Evolutionary conservation across 35 echinoderm and acorn worm species (phyloP).

Genomic region (Apostichopus parvimensis): DNA sequence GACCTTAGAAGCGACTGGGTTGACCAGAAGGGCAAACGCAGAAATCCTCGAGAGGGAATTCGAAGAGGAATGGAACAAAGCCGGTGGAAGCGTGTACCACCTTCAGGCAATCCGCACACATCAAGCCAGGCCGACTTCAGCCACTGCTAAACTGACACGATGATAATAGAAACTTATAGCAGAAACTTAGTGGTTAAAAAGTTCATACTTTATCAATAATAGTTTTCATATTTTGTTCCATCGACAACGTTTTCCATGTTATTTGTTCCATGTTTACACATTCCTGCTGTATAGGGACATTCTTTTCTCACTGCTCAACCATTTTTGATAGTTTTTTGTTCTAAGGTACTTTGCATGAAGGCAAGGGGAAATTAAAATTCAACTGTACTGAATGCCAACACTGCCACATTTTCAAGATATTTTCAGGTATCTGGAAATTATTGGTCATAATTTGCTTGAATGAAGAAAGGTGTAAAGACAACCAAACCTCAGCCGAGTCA

Average conservation of each 20-base stretch:
- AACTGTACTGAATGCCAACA: too few species aligned
- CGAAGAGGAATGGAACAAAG: conserved; percentile 77
- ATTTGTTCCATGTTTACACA: neutral
- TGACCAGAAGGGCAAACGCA: conserved; percentile 71
- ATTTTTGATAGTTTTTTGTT: too few species aligned
- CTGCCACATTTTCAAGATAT: too few species aligned
- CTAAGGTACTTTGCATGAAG: too few species aligned
- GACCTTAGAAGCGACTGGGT: conserved; percentile 77
- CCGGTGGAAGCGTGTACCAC: conserved; percentile 63
- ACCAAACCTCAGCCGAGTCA: too few species aligned
- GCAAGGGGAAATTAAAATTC: too few species aligned
- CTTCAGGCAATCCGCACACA: conserved; percentile 69
- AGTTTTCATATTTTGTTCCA: too few species aligned
- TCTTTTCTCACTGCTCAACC: too few species aligned
- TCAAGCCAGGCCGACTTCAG: conserved; percentile 82
- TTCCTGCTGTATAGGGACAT: neutral
- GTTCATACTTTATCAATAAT: too few species aligned
- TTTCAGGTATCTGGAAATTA: too few species aligned
- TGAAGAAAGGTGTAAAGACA: too few species aligned
- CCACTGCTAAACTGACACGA: conserved; percentile 63
- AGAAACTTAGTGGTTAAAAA: neutral
- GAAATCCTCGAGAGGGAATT: conserved; percentile 89
- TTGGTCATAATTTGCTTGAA: too few species aligned
- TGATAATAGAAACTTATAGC: neutral
- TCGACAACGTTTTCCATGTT: neutral